These are phyloP conservation scores for Nyctalus aviator DNA, from an alignment of 2,797 vertebrate species.

Conservation along the genomic window DNA sequence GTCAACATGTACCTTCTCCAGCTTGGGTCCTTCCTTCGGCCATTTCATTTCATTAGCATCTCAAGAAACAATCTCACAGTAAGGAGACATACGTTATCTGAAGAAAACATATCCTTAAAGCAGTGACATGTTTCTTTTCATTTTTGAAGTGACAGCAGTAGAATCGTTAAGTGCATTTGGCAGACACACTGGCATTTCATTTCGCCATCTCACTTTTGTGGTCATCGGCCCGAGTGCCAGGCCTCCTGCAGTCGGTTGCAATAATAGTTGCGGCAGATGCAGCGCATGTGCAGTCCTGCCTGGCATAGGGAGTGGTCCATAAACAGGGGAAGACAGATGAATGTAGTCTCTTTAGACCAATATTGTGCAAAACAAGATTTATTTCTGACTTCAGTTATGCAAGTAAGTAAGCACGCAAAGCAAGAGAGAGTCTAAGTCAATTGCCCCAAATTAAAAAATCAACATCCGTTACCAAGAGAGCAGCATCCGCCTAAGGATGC, in stretches of 20 bases:
- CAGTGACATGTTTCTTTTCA: background rate
- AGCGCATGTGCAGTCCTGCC: accelerated
- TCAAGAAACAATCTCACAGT: conserved; percentile 35
- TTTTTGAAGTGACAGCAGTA: conserved; percentile 40
- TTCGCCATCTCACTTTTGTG: background rate
- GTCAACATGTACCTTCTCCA: conserved; percentile 4
- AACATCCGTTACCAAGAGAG: background rate
- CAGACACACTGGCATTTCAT: background rate
- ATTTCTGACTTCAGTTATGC: background rate
- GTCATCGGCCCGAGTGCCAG: accelerated
- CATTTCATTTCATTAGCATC: conserved; percentile 58
- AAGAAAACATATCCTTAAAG: conserved; percentile 48
- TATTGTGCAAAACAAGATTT: conserved; percentile 41
- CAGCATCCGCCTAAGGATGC: background rate
- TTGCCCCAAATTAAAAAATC: background rate
- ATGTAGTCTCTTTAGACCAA: background rate
- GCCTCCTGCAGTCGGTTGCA: accelerated
- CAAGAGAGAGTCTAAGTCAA: conserved; percentile 9
- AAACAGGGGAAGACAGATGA: background rate
- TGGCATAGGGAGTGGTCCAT: background rate
- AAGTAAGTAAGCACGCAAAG: background rate
- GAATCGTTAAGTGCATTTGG: background rate
- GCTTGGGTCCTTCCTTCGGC: background rate
- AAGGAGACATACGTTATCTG: conserved; percentile 30
- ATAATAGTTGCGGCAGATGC: accelerated